These are phyloP conservation scores for Cheiracanthium punctorium DNA, from an alignment of 2,888 invertebrate genomes.

Conservation along the genomic window DNA sequence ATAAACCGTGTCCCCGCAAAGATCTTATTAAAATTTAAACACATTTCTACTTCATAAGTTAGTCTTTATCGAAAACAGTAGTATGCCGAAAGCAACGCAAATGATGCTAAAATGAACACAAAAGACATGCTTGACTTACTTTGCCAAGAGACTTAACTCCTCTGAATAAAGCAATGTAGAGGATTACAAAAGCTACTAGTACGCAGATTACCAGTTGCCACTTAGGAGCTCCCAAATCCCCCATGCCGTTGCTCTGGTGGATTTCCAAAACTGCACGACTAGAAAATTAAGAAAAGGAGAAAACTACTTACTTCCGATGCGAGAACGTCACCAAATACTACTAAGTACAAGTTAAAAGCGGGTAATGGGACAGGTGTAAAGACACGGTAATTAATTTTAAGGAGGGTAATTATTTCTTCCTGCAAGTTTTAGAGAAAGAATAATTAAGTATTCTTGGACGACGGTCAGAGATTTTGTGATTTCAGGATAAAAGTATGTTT, in stretches of 20 bases:
- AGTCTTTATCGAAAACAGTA: not conserved
- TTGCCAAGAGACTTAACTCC: constrained; percentile 88
- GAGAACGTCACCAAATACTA: constrained; percentile 42
- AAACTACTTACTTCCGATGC: constrained; percentile 49
- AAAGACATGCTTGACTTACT: constrained; percentile 70
- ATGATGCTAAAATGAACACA: not conserved
- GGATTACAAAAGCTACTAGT: constrained; percentile 83
- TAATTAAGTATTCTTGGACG: no score
- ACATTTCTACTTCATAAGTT: not conserved
- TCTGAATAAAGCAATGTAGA: constrained; percentile 88
- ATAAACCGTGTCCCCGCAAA: no score
- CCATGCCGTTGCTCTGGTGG: constrained; percentile 84
- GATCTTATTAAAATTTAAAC: not conserved
- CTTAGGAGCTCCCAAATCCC: constrained; percentile 85
- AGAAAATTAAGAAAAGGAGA: constrained; percentile 70
- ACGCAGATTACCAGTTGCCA: constrained; percentile 86
- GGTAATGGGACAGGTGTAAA: not conserved
- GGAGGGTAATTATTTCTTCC: no score
- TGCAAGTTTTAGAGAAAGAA: no score
- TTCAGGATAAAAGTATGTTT: no score
- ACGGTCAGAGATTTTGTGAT: no score
- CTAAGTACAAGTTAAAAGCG: constrained; percentile 34
- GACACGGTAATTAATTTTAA: no score
- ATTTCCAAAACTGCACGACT: constrained; percentile 87
- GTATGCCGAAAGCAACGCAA: not conserved